Conservation (phyloP, 2,888 invertebrate genomes). For the Amitus sp. region DNA sequence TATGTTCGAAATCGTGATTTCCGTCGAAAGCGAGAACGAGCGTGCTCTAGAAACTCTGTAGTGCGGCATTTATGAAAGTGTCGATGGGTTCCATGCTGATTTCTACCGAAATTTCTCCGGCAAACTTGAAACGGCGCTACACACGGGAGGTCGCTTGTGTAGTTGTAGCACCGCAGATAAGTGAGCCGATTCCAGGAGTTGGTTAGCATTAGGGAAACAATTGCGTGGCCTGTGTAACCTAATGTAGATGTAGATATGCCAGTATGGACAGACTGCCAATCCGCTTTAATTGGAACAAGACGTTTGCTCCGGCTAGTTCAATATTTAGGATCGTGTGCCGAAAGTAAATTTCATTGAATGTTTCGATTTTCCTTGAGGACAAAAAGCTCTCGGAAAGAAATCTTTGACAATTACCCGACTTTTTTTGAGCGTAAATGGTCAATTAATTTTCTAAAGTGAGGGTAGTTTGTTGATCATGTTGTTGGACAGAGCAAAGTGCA, state of each 20-base stretch:
- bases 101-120: not conserved
- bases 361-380: no score
- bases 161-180: not conserved
- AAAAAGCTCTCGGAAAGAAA: no score
- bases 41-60: not conserved
- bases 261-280: constrained; percentile 1
- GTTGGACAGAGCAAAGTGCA: no score
- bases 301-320: not conserved
- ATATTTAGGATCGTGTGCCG: not conserved
- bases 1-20: not conserved
- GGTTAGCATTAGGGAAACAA: constrained; percentile 1
- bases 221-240: not conserved
- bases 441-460: no score
- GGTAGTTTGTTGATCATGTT: no score
- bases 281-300: not conserved
- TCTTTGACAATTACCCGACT: no score
- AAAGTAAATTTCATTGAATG: no score
- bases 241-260: not conserved
- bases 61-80: not conserved
- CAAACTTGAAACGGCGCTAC: not conserved
- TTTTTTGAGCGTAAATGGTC: no score
- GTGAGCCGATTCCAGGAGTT: not conserved
- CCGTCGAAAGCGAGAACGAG: not conserved
- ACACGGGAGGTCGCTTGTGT: not conserved
- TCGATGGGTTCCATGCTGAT: constrained; percentile 1